Percentiles rank a stretch among this genome's conserved stretches.
Evolutionary conservation across 2,888 invertebrate genomes (phyloP).

Genomic region (Scaptodrosophila latifasciaeformis): DNA sequence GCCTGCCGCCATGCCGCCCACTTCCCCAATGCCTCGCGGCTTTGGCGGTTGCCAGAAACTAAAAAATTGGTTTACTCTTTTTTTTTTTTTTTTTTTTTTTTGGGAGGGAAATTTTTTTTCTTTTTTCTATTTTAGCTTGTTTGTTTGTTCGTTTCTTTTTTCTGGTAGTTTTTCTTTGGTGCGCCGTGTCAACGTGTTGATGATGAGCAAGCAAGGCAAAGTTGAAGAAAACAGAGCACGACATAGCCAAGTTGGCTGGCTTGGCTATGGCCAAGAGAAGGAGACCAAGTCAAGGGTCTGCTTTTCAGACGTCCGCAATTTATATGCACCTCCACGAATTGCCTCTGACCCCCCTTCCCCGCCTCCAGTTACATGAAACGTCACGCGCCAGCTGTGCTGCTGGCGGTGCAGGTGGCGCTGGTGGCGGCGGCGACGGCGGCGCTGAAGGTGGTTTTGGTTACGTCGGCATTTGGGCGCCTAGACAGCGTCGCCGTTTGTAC

Average conservation of each 20-base stretch:
- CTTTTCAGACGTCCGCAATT: slow-evolving; percentile 50
- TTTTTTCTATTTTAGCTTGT: neutral
- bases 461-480: too few species aligned
- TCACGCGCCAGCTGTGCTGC: slow-evolving; percentile 35
- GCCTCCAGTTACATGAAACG: slow-evolving; percentile 15
- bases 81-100: too few species aligned
- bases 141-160: neutral
- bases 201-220: slow-evolving; percentile 12
- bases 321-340: neutral
- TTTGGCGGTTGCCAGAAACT: too few species aligned
- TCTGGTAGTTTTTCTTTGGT: neutral
- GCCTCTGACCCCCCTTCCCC: neutral
- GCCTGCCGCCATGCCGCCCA: neutral
- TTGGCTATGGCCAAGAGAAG: slow-evolving; percentile 32
- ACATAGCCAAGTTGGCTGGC: too few species aligned
- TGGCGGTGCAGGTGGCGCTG: neutral
- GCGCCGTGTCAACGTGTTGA: slow-evolving; percentile 22
- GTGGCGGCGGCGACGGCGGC: too few species aligned
- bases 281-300: slow-evolving; percentile 59
- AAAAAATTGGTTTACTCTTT: too few species aligned
- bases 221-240: slow-evolving; percentile 17
- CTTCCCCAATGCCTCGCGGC: too few species aligned
- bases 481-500: too few species aligned
- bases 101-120: too few species aligned
- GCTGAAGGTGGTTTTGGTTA: too few species aligned